Conservation (phyloP, 53 echinoderm and acorn worm genomes). For the Echinarachnius parma region DNA sequence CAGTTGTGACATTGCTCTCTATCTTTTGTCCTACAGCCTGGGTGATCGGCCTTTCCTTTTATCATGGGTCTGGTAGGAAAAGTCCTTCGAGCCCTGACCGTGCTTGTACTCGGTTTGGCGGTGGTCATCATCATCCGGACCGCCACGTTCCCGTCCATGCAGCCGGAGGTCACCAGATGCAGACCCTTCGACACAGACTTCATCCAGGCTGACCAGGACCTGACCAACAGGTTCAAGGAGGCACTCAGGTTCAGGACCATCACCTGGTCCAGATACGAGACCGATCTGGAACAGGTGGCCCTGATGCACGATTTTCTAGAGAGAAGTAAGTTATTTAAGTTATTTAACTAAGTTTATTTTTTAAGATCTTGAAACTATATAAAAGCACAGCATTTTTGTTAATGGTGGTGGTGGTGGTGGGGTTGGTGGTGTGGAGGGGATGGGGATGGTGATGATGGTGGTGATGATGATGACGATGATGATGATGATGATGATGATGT, state of each 20-base stretch:
- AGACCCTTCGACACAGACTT: conserved; percentile 60
- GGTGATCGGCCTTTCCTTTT: no score
- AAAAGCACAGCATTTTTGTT: no score
- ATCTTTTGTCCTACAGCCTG: no score
- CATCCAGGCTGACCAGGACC: conserved; percentile 48
- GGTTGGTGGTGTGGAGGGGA: no score
- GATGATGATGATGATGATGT: no score
- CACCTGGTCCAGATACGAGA: conserved; percentile 43
- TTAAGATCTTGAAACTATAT: no score
- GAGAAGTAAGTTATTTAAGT: conserved; percentile 58
- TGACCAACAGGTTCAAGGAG: conserved; percentile 62
- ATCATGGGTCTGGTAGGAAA: conserved; percentile 27
- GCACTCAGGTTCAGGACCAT: conserved; percentile 67
- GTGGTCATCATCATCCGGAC: conserved; percentile 40
- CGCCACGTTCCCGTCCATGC: conserved; percentile 53
- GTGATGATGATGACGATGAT: no score
- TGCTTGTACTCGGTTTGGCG: conserved; percentile 3
- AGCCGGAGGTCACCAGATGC: conserved; percentile 57
- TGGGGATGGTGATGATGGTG: no score
- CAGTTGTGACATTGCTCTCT: no score
- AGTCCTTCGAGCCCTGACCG: not conserved
- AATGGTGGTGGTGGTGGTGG: no score
- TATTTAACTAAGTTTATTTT: no score
- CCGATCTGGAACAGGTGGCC: conserved; percentile 58
- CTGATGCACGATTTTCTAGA: conserved; percentile 63